Evolutionary conservation across 2,113 vertebrate genomes (phyloP), one percentile per base, ranked within the genome.

Genomic region (Bungarus multicinctus): DNA sequence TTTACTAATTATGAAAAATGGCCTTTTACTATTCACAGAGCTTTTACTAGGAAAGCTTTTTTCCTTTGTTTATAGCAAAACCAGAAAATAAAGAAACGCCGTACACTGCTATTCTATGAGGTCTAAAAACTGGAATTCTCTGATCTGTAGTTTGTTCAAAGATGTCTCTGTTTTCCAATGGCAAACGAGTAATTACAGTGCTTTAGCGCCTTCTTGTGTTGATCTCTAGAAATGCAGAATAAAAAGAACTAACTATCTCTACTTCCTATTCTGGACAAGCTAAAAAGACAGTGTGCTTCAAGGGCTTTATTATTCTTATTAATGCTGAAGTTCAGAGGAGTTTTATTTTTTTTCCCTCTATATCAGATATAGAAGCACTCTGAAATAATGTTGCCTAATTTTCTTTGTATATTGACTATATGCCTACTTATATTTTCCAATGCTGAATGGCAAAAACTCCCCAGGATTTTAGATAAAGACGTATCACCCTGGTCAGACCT

Each of bases 141-240:
- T 60, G 10, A 89, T 57, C 57, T 64, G 55, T 27, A 45, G 57
- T n/a, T 91, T 91, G 47, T 87, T 45, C 11, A 88, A 34, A 55
- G 95, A 39, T 4, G 8, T 10, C 22, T 0, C 90, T 16, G 6
- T 91, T 90, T 89, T 12, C 85, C 2, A 9, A 87, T 50, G 54
- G 93, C 45, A 45, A 88, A 74, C 60, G 53, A 89, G 90, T 89
- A 95, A 98, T 89, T 47, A 92, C 88, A 97, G 97, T 98, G 97
- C 96, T 97, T 96, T 96, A 96, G 96, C 94, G 97, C 98, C 98
- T 89, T 97, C 98, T 98, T 97, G 97, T 98, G 98, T 94, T 96
- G 93, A 89, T 45, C 93, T 47, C 92, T 95, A 95, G 97, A 97
- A 98, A 87, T 97, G 95, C 97, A 97, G 91, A 18, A 9, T 87